Evolutionary conservation across 2,797 vertebrate species (phyloP).

Genomic region (Glossophaga mutica): DNA sequence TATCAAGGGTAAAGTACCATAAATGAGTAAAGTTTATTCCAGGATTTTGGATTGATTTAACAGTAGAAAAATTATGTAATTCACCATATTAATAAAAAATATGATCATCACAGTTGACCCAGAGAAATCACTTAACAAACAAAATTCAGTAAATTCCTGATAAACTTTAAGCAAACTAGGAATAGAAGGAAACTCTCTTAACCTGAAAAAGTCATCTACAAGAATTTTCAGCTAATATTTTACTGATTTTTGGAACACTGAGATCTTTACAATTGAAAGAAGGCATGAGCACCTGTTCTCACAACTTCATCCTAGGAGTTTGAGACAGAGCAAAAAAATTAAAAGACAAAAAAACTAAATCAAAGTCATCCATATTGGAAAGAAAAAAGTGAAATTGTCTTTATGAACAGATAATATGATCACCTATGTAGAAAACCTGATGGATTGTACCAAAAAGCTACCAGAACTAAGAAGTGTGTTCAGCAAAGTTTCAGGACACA

Average conservation of each 20-base stretch:
- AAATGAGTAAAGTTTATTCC: neutral
- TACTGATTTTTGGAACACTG: neutral
- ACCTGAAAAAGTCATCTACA: neutral
- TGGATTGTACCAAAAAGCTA: neutral
- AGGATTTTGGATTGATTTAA: neutral
- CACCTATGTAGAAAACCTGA: neutral
- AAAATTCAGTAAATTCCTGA: neutral
- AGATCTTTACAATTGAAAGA: neutral
- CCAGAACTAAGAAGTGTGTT: neutral
- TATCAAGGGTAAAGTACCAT: neutral
- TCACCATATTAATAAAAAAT: neutral
- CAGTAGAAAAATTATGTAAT: neutral
- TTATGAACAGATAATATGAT: neutral
- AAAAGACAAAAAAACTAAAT: neutral
- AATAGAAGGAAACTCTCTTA: neutral
- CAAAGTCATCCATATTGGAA: neutral
- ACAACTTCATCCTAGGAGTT: neutral
- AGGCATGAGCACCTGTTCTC: rapidly evolving
- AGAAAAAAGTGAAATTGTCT: neutral
- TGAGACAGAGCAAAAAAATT: neutral
- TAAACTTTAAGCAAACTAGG: neutral
- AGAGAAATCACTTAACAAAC: neutral
- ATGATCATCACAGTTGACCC: neutral
- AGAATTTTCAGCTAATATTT: neutral
- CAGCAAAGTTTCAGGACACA: neutral